Evolutionary conservation across 2,888 invertebrate genomes (phyloP).

Genomic region (Hypselothyrea guttata): DNA sequence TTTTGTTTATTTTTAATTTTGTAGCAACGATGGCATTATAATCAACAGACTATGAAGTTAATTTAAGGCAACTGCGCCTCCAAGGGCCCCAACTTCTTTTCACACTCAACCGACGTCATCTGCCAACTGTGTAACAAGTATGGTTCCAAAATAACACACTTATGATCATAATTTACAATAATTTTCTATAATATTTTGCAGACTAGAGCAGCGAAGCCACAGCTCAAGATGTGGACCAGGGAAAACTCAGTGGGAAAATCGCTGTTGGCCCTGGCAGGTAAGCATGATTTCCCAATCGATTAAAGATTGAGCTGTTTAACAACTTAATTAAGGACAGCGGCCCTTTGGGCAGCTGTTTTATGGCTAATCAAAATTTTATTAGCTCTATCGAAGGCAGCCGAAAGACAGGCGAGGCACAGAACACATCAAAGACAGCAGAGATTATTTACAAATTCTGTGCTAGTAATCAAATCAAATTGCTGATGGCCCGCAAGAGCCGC

Average conservation of each 20-base stretch:
- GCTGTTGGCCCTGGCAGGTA: slow-evolving; percentile 79
- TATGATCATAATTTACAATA: background rate
- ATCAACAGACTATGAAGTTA: slow-evolving; percentile 27
- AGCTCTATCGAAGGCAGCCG: slow-evolving; percentile 23
- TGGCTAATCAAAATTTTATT: slow-evolving; percentile 30
- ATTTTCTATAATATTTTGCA: no score
- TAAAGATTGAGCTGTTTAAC: slow-evolving; percentile 4
- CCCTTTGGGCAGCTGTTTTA: slow-evolving; percentile 12
- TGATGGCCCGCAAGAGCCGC: slow-evolving; percentile 8
- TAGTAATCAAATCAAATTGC: slow-evolving; percentile 32
- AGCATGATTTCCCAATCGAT: slow-evolving; percentile 18
- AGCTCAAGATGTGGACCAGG: slow-evolving; percentile 51
- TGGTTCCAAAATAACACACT: background rate
- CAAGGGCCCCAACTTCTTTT: slow-evolving; percentile 7
- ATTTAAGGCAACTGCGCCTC: slow-evolving; percentile 27
- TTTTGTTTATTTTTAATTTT: background rate
- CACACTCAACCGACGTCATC: slow-evolving; percentile 20
- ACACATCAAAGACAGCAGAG: slow-evolving; percentile 15
- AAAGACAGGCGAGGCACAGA: slow-evolving; percentile 11
- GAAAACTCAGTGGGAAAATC: slow-evolving; percentile 58
- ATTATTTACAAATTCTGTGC: slow-evolving; percentile 19
- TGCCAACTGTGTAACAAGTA: slow-evolving; percentile 23
- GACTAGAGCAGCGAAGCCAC: background rate
- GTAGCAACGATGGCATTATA: slow-evolving; percentile 35
- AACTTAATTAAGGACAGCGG: slow-evolving; percentile 19